These are phyloP conservation scores for Hemitrygon akajei DNA, from an alignment of 2,797 vertebrate genomes.

Conservation along the genomic window DNA sequence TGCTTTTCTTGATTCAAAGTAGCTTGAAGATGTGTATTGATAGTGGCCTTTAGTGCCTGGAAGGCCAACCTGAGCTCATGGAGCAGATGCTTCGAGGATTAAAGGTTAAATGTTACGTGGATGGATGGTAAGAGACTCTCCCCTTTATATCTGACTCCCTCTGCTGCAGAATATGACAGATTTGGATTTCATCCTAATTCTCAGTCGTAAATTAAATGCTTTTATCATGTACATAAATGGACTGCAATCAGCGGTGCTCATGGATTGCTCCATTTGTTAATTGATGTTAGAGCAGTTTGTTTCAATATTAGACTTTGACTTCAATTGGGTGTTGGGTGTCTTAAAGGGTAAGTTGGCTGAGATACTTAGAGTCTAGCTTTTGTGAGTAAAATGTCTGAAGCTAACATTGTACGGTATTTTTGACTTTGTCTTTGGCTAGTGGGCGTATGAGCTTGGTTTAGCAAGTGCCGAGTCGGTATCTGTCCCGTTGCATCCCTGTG, in stretches of 20 bases:
- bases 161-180: neutral
- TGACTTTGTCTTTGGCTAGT: slow-evolving; percentile 58
- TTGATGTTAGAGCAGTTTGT: neutral
- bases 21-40: neutral
- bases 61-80: neutral
- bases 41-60: neutral
- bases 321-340: neutral
- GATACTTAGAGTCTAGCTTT: neutral
- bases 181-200: neutral
- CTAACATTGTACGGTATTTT: neutral
- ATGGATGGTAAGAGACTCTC: neutral
- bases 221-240: neutral
- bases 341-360: neutral
- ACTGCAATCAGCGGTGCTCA: neutral
- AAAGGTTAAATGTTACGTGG: neutral
- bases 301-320: neutral
- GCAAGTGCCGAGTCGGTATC: slow-evolving; percentile 81
- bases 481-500: slow-evolving; percentile 89
- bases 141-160: neutral
- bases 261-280: neutral
- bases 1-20: neutral
- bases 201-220: neutral
- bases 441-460: slow-evolving; percentile 94
- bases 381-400: neutral
- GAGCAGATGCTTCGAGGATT: neutral